Conservation (phyloP, 2,113 vertebrate species). For the Mirza zaza region DNA sequence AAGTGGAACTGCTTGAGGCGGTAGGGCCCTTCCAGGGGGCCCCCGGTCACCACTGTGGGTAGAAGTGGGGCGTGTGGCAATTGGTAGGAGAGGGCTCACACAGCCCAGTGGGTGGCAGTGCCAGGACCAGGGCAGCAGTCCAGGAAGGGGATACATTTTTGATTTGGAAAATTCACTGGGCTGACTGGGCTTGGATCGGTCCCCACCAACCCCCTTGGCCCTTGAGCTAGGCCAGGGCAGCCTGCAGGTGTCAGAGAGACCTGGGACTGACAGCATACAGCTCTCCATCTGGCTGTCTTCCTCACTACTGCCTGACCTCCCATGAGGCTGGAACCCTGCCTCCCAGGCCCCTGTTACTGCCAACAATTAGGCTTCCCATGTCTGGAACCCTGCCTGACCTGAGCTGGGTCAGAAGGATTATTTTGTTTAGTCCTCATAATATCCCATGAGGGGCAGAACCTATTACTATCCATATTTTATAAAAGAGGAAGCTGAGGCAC, state of each 20-base stretch:
- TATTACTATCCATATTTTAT: background rate
- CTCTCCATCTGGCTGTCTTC: background rate
- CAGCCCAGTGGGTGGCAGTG: background rate
- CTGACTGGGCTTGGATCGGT: background rate
- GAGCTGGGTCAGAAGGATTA: background rate
- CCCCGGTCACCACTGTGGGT: slow-evolving; percentile 90
- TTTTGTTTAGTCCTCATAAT: slow-evolving; percentile 2
- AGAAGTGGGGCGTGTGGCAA: background rate
- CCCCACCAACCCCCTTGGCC: background rate
- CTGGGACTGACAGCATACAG: background rate
- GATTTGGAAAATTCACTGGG: background rate
- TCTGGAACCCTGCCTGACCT: background rate
- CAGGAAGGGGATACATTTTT: background rate
- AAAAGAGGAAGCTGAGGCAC: slow-evolving; percentile 13
- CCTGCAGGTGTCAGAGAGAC: background rate
- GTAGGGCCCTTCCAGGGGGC: slow-evolving; percentile 92
- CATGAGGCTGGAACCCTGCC: background rate
- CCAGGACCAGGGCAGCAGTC: background rate
- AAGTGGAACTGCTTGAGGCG: slow-evolving; percentile 97
- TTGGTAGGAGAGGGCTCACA: background rate
- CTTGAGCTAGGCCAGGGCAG: background rate
- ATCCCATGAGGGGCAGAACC: background rate
- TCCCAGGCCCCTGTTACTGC: background rate
- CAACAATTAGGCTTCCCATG: background rate
- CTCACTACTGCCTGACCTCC: background rate